phyloP scores from a whole-genome alignment of 92 coral and sea anemone genomes.

The Micromussa lordhowensis region DNA sequence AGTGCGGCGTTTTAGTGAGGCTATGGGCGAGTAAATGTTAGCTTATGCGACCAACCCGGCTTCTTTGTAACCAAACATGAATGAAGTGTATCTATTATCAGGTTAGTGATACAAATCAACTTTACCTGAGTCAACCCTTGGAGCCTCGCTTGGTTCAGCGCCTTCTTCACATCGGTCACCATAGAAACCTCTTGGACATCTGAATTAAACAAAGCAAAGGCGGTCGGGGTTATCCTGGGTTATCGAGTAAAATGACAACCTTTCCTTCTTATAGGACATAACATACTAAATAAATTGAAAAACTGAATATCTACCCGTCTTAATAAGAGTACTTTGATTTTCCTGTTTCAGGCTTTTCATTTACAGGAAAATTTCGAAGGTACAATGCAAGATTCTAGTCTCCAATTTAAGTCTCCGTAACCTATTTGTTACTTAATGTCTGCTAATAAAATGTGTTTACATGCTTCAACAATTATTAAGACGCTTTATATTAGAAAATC shows the following conservation, averaged over 20 bases:
- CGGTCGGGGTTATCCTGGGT: too few species aligned
- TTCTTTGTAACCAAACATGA: not conserved
- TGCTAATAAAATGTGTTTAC: too few species aligned
- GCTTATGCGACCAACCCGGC: not conserved
- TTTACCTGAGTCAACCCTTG: not conserved
- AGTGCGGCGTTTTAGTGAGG: not conserved
- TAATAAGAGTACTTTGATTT: too few species aligned
- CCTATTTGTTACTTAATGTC: not conserved
- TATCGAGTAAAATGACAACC: not conserved
- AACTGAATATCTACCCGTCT: not conserved
- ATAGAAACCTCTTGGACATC: conserved; percentile 57
- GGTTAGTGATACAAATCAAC: not conserved
- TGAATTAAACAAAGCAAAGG: not conserved
- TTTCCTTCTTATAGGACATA: not conserved
- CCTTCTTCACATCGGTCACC: conserved; percentile 59
- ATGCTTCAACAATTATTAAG: too few species aligned
- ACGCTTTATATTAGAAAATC: not conserved
- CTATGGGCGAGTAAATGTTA: not conserved
- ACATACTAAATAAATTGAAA: not conserved
- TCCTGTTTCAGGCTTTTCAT: too few species aligned
- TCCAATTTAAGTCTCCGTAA: too few species aligned
- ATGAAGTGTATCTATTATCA: not conserved
- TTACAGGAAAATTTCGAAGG: too few species aligned
- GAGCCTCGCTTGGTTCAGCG: not conserved
- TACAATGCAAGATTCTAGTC: too few species aligned